phyloP scores from a whole-genome alignment of 2,888 invertebrate species.

The Toxonevra muliebris region DNA sequence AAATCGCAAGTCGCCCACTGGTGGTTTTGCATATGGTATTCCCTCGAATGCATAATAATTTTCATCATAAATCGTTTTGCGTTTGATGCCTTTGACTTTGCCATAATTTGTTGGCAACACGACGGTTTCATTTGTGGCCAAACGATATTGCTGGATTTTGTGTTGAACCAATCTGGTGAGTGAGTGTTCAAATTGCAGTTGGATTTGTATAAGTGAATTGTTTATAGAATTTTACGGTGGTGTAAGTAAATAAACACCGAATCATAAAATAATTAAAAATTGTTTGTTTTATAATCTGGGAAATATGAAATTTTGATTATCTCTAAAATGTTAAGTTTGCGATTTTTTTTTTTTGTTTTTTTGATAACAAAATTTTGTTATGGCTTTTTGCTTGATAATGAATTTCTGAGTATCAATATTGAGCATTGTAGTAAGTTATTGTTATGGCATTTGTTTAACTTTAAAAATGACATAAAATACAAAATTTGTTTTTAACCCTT shows the following conservation, averaged over 20 bases:
- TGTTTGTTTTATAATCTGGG: too few species aligned
- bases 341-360: too few species aligned
- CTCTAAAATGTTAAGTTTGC: too few species aligned
- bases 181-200: too few species aligned
- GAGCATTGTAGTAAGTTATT: too few species aligned
- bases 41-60: slow-evolving; percentile 59
- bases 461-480: too few species aligned
- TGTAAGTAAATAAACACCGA: not conserved
- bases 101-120: slow-evolving; percentile 53
- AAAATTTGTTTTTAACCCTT: too few species aligned
- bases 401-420: too few species aligned
- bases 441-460: too few species aligned
- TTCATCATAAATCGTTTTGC: slow-evolving; percentile 44
- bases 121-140: slow-evolving; percentile 50
- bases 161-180: slow-evolving; percentile 47
- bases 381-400: too few species aligned
- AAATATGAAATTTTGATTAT: too few species aligned
- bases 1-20: slow-evolving; percentile 57
- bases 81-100: slow-evolving; percentile 50
- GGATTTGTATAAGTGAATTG: not conserved
- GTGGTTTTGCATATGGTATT: slow-evolving; percentile 62
- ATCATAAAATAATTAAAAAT: not conserved
- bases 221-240: not conserved
- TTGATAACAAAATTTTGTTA: too few species aligned
- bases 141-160: slow-evolving; percentile 50